Percentiles rank a stretch among this genome's conserved stretches.
Conservation (phyloP, 2,888 invertebrate genomes). For the Thera britannica region DNA sequence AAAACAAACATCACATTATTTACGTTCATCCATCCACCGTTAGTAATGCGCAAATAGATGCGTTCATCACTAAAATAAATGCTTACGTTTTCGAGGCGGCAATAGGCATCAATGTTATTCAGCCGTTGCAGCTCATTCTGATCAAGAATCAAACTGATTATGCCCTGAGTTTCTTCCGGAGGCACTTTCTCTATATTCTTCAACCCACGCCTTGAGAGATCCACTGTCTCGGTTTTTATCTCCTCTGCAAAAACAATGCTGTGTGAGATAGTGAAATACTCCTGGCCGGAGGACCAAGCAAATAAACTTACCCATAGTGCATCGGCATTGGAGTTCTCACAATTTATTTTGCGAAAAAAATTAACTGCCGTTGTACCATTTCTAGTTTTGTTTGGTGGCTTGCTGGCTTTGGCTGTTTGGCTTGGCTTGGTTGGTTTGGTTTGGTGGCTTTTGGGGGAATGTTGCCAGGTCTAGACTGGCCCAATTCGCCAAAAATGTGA, state of each 20-base stretch:
- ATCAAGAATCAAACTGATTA: slow-evolving; percentile 90
- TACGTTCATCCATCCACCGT: no score
- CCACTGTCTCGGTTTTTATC: slow-evolving; percentile 84
- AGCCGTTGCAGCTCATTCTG: slow-evolving; percentile 94
- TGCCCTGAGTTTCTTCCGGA: slow-evolving; percentile 87
- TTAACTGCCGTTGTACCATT: no score
- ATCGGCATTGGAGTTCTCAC: not conserved
- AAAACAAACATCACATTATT: no score
- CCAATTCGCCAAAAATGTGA: no score
- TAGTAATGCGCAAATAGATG: no score
- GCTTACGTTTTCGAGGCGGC: slow-evolving; percentile 90
- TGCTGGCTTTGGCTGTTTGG: no score
- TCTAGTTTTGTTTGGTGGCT: no score
- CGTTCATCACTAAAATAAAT: not conserved
- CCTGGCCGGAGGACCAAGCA: not conserved
- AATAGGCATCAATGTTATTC: slow-evolving; percentile 94
- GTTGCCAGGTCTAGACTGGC: no score
- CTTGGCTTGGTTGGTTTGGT: no score
- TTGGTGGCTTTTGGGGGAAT: no score
- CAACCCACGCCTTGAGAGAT: slow-evolving; percentile 91
- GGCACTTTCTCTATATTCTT: slow-evolving; percentile 92
- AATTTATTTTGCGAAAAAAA: slow-evolving; percentile 1
- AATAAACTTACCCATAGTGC: slow-evolving; percentile 36
- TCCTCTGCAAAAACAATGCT: slow-evolving; percentile 46
- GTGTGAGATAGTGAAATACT: slow-evolving; percentile 1